Base-by-base conservation (phyloP, 2,888 invertebrate genomes). In the Ennomos quercinarius region DNA sequence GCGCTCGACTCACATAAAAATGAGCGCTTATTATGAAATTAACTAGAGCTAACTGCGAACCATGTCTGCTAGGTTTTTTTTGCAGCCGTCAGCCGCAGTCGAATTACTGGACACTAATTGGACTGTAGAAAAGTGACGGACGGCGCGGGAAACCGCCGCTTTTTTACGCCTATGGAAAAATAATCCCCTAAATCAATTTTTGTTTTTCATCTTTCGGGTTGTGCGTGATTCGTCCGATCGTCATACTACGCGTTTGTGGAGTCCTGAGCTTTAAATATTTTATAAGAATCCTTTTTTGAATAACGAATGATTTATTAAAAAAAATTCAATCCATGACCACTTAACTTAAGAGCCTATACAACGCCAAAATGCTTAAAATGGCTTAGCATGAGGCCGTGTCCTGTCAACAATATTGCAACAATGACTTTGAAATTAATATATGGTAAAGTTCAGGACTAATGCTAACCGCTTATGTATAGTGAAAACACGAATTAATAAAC, bases 11-110 rank as follows among this genome's bases (percentile, higher is more conserved):
- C 81, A 89, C 87, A 87, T 90, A 92, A 91, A 93, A 93, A 92
- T 92, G 87, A 89, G 84, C 85, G 83, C 83, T 86, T 91, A 87
- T 93, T 91, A 91, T 89, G 90, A 88, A 92, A 93, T 92, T 92
- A 91, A 83, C 85, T 80, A 77, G 80, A 82, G 81, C 80, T 81
- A 83, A 80, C 84, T 83, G 82, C 79, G 76, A 83, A 80, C 84
- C 83, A 73, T 77, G 82, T 80, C 78, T 79, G 81, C 80, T 81
- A 72, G 72, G 72, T 89, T 89, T 91, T 89, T 88, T 77, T 78
- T 78, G 80, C 80, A 72, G 77, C 79, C 87, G 89, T 87, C 91
- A 89, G 86, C 86, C 84, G 71, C 81, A 79, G 84, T 86, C 87
- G 86, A 89, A 91, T 91, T 89, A 91, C 84, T 80, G 83, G 91